Evolutionary conservation across 2,888 invertebrate species (phyloP).

Genomic region (Drosophila anomalata): DNA sequence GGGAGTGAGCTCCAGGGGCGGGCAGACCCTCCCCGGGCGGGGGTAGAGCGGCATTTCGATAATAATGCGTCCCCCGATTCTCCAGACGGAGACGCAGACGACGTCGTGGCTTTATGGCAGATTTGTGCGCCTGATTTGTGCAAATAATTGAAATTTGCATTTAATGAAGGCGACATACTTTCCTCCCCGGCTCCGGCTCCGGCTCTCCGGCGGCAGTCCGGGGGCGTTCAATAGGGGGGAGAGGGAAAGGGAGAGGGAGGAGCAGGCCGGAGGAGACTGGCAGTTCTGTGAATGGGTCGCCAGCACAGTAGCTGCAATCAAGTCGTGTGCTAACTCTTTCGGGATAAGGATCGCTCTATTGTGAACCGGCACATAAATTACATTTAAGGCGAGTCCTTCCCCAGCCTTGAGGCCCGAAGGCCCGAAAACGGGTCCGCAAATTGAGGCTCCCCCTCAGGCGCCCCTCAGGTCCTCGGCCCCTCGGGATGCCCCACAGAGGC

Average conservation of each 20-base stretch:
- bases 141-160: slow-evolving; percentile 82
- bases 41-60: slow-evolving; percentile 56
- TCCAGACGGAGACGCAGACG: slow-evolving; percentile 18
- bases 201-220: background rate
- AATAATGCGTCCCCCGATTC: slow-evolving; percentile 51
- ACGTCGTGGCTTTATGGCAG: slow-evolving; percentile 38
- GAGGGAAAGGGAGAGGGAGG: background rate
- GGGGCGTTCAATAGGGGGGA: slow-evolving; percentile 30
- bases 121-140: slow-evolving; percentile 75
- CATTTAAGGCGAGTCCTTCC: slow-evolving; percentile 70
- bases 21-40: slow-evolving; percentile 1
- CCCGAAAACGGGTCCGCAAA: slow-evolving; percentile 43
- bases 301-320: slow-evolving; percentile 75
- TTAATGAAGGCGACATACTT: slow-evolving; percentile 71
- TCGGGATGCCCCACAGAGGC: no score
- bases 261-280: no score
- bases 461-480: no score
- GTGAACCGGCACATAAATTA: slow-evolving; percentile 75
- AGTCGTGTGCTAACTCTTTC: slow-evolving; percentile 56
- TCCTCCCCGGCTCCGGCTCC: slow-evolving; percentile 3
- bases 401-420: slow-evolving; percentile 29
- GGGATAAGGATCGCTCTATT: slow-evolving; percentile 58
- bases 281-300: slow-evolving; percentile 32
- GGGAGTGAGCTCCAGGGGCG: background rate
- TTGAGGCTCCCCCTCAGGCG: slow-evolving; percentile 32